Evolutionary conservation across 2,797 vertebrate genomes (phyloP).

Genomic region (Malacoctenus gilli): DNA sequence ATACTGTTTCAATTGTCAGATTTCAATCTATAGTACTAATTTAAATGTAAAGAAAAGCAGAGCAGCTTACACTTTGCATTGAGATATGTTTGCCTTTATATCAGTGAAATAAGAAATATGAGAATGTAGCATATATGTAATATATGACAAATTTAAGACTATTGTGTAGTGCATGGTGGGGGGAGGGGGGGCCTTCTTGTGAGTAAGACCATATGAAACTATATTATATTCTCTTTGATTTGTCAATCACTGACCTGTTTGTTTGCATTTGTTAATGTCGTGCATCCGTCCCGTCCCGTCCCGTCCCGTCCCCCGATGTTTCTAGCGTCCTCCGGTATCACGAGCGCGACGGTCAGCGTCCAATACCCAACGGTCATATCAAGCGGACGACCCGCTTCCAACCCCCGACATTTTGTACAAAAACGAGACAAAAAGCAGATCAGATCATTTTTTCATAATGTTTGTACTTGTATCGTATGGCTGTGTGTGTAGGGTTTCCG

Average conservation of each 20-base stretch:
- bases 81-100: constrained; percentile 83
- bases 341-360: constrained; percentile 52
- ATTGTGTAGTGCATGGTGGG: constrained; percentile 82
- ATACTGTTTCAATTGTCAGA: constrained; percentile 75
- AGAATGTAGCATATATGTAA: constrained; percentile 85
- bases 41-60: constrained; percentile 79
- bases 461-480: constrained; percentile 76
- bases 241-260: constrained; percentile 77
- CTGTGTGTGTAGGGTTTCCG: constrained; percentile 69
- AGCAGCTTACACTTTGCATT: constrained; percentile 80
- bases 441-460: constrained; percentile 77
- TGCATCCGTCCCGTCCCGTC: constrained; percentile 78
- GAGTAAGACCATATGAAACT: constrained; percentile 76
- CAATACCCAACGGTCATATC: constrained; percentile 62
- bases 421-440: constrained; percentile 53
- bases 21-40: constrained; percentile 77
- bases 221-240: constrained; percentile 79
- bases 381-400: constrained; percentile 34
- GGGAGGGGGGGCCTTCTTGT: constrained; percentile 57
- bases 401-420: constrained; percentile 72
- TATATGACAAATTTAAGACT: constrained; percentile 80
- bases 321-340: constrained; percentile 70
- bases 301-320: too few relatives aligned
- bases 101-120: constrained; percentile 82
- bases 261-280: constrained; percentile 78